Percentiles rank a stretch among this genome's conserved stretches.
Conservation (phyloP, 2,797 vertebrate genomes). For the Limnodromus scolopaceus region DNA sequence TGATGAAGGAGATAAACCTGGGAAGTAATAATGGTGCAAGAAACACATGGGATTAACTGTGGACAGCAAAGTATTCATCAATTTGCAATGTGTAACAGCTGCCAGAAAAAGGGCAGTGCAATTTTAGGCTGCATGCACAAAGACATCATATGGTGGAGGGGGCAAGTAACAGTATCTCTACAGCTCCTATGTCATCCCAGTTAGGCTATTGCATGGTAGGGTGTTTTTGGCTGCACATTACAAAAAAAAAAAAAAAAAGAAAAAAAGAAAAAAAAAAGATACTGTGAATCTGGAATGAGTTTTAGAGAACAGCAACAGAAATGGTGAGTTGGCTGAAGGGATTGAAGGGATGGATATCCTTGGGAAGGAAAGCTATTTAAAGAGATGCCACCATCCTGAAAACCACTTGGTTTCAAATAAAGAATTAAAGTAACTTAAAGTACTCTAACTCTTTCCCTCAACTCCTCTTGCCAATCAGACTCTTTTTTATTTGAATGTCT, state of each 20-base stretch:
- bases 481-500: not conserved
- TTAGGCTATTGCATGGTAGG: not conserved
- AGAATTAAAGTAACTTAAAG: not conserved
- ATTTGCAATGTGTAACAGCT: slow-evolving; percentile 36
- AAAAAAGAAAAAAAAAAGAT: not conserved
- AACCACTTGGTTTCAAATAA: not conserved
- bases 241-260: not conserved
- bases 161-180: not conserved
- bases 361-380: not conserved
- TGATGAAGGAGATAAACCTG: slow-evolving; percentile 21
- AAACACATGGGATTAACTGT: not conserved
- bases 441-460: not conserved
- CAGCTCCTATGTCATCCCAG: not conserved
- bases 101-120: slow-evolving; percentile 1
- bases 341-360: not conserved
- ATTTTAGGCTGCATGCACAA: not conserved
- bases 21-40: not conserved
- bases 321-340: not conserved
- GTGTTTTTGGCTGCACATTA: not conserved
- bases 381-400: not conserved
- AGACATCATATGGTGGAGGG: not conserved
- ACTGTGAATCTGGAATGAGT: not conserved
- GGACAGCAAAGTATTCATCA: slow-evolving; percentile 32
- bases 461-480: not conserved
- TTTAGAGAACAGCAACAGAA: not conserved